Evolutionary conservation across 1,140 invertebrate species (phyloP), one percentile per base, ranked within the genome.

Genomic region (Bombus ignitus): DNA sequence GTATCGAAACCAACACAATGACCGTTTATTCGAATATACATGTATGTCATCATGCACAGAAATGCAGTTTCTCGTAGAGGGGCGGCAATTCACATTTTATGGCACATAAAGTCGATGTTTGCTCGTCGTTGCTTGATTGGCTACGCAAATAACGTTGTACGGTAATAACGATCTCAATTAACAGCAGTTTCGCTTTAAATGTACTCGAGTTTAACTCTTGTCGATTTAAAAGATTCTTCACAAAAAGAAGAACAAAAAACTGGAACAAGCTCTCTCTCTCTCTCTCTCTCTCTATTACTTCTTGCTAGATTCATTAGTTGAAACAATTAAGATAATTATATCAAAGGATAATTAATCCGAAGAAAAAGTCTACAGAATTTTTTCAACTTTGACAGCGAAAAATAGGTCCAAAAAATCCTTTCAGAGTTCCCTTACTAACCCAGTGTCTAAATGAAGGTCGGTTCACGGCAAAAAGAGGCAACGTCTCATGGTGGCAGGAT

Each of bases 61-160:
- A 70, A 39, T 44, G 25, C 47, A 44, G 53, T 66, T 73, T 73
- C 73, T 85, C 59, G 37, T 65, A 28, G n/a, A 53, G 47, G 18
- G 44, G 62, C 35, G 74, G 87, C 84, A 88, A 89, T 92, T 88
- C 81, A 78, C 71, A 86, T 92, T 92, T 92, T 91, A 92, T 92
- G 89, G 88, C 72, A 42, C 85, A 91, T 91, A 91, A 92, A 91
- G 75, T 84, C 85, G 86, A 90, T 90, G 71, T 78, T 73, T 87
- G 84, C 84, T 85, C 82, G 85, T 75, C 73, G 90, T 84, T 90
- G 71, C 87, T 90, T 85, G 87, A 92, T 92, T 92, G 92, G 87
- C 81, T 88, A 89, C 77, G 71, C 81, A 77, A 86, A 88, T 89
- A 89, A 91, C 72, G 66, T 79, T 78, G 77, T 91, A 90, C 80